Conservation (phyloP, 2,888 invertebrate genomes). For the Cenopis cana region DNA sequence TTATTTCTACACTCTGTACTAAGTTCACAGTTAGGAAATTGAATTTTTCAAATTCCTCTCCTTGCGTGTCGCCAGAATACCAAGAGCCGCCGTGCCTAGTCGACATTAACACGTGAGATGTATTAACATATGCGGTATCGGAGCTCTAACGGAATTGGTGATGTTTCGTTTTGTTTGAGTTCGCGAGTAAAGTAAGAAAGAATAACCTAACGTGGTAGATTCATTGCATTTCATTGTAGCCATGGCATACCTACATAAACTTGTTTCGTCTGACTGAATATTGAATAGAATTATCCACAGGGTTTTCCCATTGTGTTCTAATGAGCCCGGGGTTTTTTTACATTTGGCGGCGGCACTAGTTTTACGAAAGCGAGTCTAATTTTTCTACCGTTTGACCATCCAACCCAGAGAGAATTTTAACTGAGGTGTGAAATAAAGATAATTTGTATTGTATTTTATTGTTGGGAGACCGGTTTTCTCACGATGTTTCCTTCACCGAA, state of each 20-base stretch:
- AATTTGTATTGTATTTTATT: too few species aligned
- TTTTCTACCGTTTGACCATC: too few species aligned
- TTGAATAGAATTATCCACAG: neutral
- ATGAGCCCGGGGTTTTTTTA: too few species aligned
- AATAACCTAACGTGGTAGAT: constrained; percentile 44
- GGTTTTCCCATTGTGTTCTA: too few species aligned
- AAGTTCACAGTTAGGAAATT: constrained; percentile 81
- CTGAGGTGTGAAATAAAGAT: too few species aligned
- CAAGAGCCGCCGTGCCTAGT: constrained; percentile 54
- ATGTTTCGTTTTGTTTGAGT: constrained; percentile 62
- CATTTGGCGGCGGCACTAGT: too few species aligned
- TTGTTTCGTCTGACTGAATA: neutral
- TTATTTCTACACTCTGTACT: constrained; percentile 76
- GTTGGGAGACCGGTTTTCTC: too few species aligned
- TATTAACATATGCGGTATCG: constrained; percentile 53
- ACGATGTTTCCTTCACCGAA: too few species aligned
- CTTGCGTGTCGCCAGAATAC: constrained; percentile 58
- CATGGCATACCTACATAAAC: constrained; percentile 40
- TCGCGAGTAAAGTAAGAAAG: constrained; percentile 54
- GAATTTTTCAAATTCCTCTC: constrained; percentile 79
- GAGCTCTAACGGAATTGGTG: constrained; percentile 55
- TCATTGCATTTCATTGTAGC: constrained; percentile 36
- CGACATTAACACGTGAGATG: constrained; percentile 49
- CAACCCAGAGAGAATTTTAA: too few species aligned
- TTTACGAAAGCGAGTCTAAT: too few species aligned